phyloP scores from a whole-genome alignment of 2,113 vertebrate genomes.

The Tragelaphus buxtoni region DNA sequence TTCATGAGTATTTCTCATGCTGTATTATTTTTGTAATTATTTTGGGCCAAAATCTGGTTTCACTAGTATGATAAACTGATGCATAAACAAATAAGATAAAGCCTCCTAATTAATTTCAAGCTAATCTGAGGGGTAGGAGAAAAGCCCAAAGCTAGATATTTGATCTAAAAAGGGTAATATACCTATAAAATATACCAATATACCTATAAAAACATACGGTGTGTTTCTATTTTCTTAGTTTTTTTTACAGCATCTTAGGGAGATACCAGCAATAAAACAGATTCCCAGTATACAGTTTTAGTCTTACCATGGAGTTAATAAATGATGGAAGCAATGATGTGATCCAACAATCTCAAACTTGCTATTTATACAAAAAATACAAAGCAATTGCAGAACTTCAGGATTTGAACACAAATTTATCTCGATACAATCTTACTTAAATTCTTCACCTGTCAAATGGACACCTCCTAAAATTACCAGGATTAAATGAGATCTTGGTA shows the following conservation, averaged over 20 bases:
- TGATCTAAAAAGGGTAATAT: neutral
- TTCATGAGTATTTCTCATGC: neutral
- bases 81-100: neutral
- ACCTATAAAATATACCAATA: neutral
- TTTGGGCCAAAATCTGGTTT: neutral
- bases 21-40: neutral
- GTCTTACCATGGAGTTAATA: neutral
- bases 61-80: neutral
- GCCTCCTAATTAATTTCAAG: neutral
- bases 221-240: neutral
- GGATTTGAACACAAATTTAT: neutral
- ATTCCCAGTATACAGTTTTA: neutral
- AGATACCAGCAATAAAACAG: neutral
- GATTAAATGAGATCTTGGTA: neutral
- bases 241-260: neutral
- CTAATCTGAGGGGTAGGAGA: neutral
- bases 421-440: neutral
- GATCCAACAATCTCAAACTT: neutral
- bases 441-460: neutral
- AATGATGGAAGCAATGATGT: neutral
- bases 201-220: neutral
- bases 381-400: neutral
- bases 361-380: neutral
- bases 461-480: neutral
- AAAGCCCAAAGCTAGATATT: neutral